Base-by-base conservation (phyloP, 1,140 invertebrate species). In the Apis laboriosa region DNA sequence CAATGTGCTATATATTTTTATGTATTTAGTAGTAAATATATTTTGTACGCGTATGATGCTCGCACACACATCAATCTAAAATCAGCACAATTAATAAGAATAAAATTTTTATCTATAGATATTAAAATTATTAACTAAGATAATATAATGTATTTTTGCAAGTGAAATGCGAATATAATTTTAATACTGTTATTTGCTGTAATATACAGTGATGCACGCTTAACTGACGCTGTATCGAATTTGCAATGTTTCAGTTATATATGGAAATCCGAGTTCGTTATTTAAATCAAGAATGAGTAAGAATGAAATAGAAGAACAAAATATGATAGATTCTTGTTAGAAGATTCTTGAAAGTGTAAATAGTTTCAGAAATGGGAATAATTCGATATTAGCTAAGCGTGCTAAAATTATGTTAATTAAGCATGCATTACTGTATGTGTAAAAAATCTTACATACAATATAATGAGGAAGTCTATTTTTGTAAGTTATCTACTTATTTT, bases 391-490 rank as follows among this genome's bases (percentile, higher is more conserved):
- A 43, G 34, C 34, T 7, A 43, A 43, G 34, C 34, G 5, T 43
- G 34, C 5, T 7, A 43, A 43, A 43, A 43, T 0, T 34, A 34
- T 43, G 34, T 43, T 7, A 43, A 5, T 43, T 43, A 43, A 43
- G 34, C 4, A 7, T 43, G 34, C 34, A 43, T 43, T 43, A 43
- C 34, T 43, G 0, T 43, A 43, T 43, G 5, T 1, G 7, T 68
- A 84, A 66, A 71, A 28, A 67, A 61, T 15, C 49, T 28, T 72
- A 58, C 24, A 67, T 58, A 56, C 70, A 84, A 80, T 84, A 75
- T 28, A 70, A 78, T n/a, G 56, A 85, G 60, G 21, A 78, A 80
- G 72, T 83, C 28, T 87, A 88, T 88, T 88, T 88, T 87, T 88
- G 78, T 77, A 87, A 71, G 21, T 80, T 87, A 74, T 64, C 64